A percentile compares a stretch with the other conserved stretches of the same genome.
phyloP scores from a whole-genome alignment of 2,113 vertebrate genomes.

The Otocyon megalotis region DNA sequence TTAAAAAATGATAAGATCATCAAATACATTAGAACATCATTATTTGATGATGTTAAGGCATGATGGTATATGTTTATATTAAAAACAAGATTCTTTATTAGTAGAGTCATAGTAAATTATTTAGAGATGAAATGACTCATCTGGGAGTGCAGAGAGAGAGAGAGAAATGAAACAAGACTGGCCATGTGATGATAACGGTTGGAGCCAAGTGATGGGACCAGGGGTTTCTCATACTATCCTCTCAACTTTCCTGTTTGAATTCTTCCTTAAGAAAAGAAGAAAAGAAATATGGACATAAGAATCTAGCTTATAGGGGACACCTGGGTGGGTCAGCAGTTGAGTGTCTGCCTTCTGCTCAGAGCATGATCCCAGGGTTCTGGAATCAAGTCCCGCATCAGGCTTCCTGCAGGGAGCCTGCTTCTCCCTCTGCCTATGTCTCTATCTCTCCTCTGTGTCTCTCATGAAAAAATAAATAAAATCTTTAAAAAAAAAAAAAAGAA shows the following conservation, averaged over 20 bases:
- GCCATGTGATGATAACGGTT: no score
- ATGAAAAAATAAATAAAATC: no score
- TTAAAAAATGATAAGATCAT: neutral
- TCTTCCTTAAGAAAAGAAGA: conserved; percentile 10
- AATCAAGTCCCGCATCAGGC: no score
- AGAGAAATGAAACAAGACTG: neutral
- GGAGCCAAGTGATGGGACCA: neutral
- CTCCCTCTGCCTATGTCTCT: no score
- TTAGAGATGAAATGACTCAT: neutral
- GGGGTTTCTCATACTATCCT: neutral
- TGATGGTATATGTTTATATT: neutral
- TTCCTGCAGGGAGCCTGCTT: no score
- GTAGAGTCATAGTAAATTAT: neutral
- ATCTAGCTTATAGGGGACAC: neutral
- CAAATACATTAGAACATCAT: neutral
- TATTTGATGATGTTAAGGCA: neutral
- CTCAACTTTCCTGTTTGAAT: neutral
- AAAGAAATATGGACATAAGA: neutral
- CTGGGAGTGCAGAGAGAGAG: neutral
- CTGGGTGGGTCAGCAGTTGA: no score
- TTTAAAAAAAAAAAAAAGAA: no score
- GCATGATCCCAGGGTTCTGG: no score
- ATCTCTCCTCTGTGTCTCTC: no score
- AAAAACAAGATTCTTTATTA: neutral
- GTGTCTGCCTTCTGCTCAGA: no score